Conservation (phyloP, 1,140 invertebrate genomes). For the Anthonomus grandis region DNA sequence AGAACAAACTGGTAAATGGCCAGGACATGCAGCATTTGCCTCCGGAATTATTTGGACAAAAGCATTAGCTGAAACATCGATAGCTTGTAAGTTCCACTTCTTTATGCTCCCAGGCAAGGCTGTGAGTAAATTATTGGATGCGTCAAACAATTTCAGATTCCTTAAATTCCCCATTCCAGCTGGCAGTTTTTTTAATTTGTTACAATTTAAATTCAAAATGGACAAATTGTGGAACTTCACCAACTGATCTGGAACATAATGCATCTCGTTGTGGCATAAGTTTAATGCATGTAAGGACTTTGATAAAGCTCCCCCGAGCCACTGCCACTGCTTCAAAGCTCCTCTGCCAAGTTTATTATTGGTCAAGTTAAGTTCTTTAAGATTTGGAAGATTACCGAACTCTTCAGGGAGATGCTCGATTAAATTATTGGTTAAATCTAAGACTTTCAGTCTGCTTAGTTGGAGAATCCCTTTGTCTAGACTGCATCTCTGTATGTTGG, state of each 20-base stretch:
- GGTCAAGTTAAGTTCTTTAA: conserved; percentile 67
- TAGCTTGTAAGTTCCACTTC: conserved; percentile 51
- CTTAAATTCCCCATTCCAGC: conserved; percentile 42
- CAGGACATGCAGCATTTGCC: conserved; percentile 25
- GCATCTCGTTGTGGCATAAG: conserved; percentile 61
- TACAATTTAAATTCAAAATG: conserved; percentile 55
- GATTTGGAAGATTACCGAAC: conserved; percentile 61
- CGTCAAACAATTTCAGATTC: conserved; percentile 37
- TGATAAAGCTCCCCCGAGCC: conserved; percentile 56
- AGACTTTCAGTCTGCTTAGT: conserved; percentile 59
- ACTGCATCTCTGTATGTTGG: conserved; percentile 57
- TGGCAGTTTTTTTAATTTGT: conserved; percentile 54
- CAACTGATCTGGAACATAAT: conserved; percentile 57
- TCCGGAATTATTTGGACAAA: conserved; percentile 13
- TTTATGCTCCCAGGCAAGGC: conserved; percentile 58
- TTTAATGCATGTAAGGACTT: conserved; percentile 54
- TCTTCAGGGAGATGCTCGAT: conserved; percentile 70
- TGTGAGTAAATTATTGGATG: conserved; percentile 56
- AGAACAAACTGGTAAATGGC: conserved; percentile 31
- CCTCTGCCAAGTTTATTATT: conserved; percentile 65
- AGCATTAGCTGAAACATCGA: conserved; percentile 58
- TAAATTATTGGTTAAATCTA: conserved; percentile 77
- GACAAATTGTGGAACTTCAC: conserved; percentile 58
- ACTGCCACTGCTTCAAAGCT: conserved; percentile 57
- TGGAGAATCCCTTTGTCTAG: conserved; percentile 65